A percentile compares a stretch with the other conserved stretches of the same genome.
Conservation (phyloP, 64 coral and sea anemone genomes). For the Montipora sp. region DNA sequence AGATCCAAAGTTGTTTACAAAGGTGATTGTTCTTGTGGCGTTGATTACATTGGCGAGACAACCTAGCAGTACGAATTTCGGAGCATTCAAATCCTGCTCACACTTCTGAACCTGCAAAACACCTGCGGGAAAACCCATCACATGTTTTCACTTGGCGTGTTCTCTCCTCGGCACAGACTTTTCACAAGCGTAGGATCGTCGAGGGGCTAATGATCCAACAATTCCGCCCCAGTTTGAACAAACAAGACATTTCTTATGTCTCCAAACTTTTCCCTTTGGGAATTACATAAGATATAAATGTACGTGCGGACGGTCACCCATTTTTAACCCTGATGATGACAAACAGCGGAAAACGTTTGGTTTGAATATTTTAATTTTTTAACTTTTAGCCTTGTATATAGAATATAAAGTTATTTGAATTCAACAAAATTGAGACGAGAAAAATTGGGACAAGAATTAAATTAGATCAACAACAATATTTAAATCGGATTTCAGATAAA, state of each 20-base stretch:
- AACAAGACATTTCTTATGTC: slow-evolving; percentile 30
- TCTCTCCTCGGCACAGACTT: slow-evolving; percentile 17
- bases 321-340: not conserved
- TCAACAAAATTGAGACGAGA: too few relatives aligned
- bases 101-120: too few relatives aligned
- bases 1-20: slow-evolving; percentile 50
- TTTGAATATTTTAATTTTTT: not conserved
- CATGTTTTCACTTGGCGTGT: not conserved
- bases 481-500: too few relatives aligned
- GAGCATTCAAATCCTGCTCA: too few relatives aligned
- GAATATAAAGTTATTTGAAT: too few relatives aligned
- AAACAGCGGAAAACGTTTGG: slow-evolving; percentile 42
- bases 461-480: too few relatives aligned
- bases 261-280: slow-evolving; percentile 13
- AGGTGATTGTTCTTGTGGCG: slow-evolving; percentile 12
- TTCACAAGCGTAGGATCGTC: slow-evolving; percentile 27
- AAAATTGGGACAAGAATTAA: too few relatives aligned
- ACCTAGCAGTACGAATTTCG: not conserved
- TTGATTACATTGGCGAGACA: slow-evolving; percentile 57
- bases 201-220: slow-evolving; percentile 36
- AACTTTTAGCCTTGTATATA: not conserved
- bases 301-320: not conserved
- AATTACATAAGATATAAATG: slow-evolving; percentile 29
- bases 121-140: too few relatives aligned
- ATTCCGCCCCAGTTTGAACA: slow-evolving; percentile 34